Base-by-base conservation (phyloP, 1,140 invertebrate genomes). In the Thaumatotibia leucotreta region DNA sequence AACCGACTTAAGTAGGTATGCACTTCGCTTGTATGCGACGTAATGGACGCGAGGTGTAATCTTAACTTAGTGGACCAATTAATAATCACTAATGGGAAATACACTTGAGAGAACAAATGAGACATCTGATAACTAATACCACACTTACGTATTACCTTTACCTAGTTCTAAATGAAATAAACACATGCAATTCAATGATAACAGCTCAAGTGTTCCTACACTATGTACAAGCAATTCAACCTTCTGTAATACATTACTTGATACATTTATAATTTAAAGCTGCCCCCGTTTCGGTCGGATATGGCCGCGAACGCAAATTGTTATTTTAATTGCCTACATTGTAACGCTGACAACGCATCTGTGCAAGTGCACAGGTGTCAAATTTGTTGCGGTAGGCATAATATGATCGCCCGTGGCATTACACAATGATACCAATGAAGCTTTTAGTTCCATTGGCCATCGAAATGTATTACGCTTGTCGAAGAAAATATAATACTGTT, bases 181-280 rank as follows among this genome's bases (percentile, higher is more conserved):
- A 58, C 52, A 58, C 22, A 58, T 58, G 50, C 52, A 58, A 45
- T n/a, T 58, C 52, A 29, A 58, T 58, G 52, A 58, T 58, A 58
- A 58, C 52, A 27, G 29, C 23, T 58, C 52, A 31, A 58, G 52
- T 58, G 52, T 63, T 10, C n/a, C 31, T 35, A 63, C n/a, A n/a
- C n/a, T n/a, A n/a, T n/a, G n/a, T n/a, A n/a, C n/a, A n/a, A 65
- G 62, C 50, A 64, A 64, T 32, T 69, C 58, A 69, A 64, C 63
- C 67, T 65, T 69, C 62, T 49, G 10, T 50, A n/a, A 10, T 63
- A 33, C 33, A 62, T 58, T 68, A 52, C 39, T 65, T 52, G 45
- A 69, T 62, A 64, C 27, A 58, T 5, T 45, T 45, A 2, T 45
- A 20, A 45, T 45, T 29, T 58, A 27, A 27, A 58, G 52, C 24